Evolutionary conservation across 2,113 vertebrate genomes (phyloP), one percentile per base, ranked within the genome.

Genomic region (Labrus mixtus): DNA sequence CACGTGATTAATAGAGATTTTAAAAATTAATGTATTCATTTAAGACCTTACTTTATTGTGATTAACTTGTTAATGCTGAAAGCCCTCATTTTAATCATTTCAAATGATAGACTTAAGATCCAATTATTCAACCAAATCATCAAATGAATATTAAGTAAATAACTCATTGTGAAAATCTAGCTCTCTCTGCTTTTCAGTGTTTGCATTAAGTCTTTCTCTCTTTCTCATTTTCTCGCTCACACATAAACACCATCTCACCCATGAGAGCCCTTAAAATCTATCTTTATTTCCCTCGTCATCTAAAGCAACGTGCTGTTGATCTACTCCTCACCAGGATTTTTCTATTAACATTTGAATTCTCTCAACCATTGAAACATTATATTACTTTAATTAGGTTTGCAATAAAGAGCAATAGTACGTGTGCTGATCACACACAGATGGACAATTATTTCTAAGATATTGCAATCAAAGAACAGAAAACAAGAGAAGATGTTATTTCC

Each of bases 281-380:
- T 29, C 10, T 66, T 51, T 17, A 78, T 78, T 79, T 36, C 23
- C 54, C 53, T 25, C 19, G 8, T 48, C 48, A 55, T 55, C 55
- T 77, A 0, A 39, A 57, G 41, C 16, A 23, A 68, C 54, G 39
- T 45, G 58, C 46, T 19, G 15, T 41, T 10, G 1, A 10, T 66
- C 20, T 15, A 11, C 23, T 59, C 17, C 17, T 22, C 63, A 33
- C 25, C 22, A 51, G 46, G 20, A 51, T 33, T 39, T 48, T 39
- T 67, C 39, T 25, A 16, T 62, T 69, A 67, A 58, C 54, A 66
- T 62, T 62, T 63, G 11, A 58, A 76, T 70, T 50, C 50, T 43
- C 23, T 68, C 33, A 50, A 17, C 45, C 5, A 43, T n/a, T 39
- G 50, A n/a, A 22, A 69, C n/a, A 46, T 67, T 25, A 48, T 66